These are phyloP conservation scores for Odocoileus hemionus DNA, from an alignment of 2,113 vertebrate genomes.

Conservation along the genomic window DNA sequence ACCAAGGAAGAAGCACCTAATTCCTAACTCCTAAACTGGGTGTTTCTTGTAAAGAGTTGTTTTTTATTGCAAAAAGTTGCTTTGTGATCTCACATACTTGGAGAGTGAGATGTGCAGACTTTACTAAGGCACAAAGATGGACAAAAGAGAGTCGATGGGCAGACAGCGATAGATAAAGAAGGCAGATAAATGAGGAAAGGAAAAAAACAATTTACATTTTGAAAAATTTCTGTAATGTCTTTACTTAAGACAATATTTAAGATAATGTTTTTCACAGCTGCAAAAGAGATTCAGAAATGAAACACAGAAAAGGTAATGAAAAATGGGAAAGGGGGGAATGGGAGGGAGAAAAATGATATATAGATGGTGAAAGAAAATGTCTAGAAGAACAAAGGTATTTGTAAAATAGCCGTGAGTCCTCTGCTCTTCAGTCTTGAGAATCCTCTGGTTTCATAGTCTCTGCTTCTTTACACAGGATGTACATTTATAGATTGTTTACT, in stretches of 20 bases:
- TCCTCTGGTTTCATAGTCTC: conserved; percentile 39
- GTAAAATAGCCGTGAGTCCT: not conserved
- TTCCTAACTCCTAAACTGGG: not conserved
- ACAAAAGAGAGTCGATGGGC: not conserved
- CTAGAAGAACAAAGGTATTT: not conserved
- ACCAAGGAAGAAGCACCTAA: not conserved
- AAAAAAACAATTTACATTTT: not conserved
- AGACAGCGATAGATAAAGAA: not conserved
- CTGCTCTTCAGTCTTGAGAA: conserved; percentile 10
- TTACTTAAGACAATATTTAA: not conserved
- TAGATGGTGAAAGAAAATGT: not conserved
- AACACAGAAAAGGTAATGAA: not conserved
- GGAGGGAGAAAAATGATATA: not conserved
- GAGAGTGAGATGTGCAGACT: not conserved
- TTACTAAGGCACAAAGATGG: not conserved
- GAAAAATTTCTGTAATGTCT: not conserved
- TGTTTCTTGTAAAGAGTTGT: not conserved
- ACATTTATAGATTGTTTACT: conserved; percentile 76
- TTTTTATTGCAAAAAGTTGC: not conserved
- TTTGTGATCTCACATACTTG: not conserved
- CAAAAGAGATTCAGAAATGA: conserved; percentile 6
- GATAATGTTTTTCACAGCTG: not conserved
- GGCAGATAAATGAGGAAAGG: not conserved
- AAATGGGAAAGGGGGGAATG: not conserved
- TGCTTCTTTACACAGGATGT: conserved; percentile 66